Base-by-base conservation (phyloP, 2,888 invertebrate species). In the Cremastobaeus sp. region DNA sequence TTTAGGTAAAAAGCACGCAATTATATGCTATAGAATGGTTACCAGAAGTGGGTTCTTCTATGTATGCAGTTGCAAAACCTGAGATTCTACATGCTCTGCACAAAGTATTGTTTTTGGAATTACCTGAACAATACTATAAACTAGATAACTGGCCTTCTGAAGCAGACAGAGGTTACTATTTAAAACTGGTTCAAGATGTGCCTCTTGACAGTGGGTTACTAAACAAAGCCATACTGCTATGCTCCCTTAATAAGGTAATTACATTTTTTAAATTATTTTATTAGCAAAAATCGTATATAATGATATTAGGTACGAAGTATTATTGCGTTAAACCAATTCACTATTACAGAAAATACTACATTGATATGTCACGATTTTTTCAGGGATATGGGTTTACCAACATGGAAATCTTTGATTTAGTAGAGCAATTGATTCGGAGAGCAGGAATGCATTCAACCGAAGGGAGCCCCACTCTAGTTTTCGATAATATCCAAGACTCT, bases 71-170 rank as follows among this genome's bases (percentile, higher is more conserved):
- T 2, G 90, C 91, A 20, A 89, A 92, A 0, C 90, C 90, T 25
- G 96, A 96, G 81, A 94, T 93, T 83, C 90, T 93, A 78, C 93
- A 93, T 80, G 93, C 93, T 0, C 88, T 96, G 52, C 93, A 95
- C 78, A 96, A 96, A 89, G 90, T 94, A 81, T 90, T 95, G 84
- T 90, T 96, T 76, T 89, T 95, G 74, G 95, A 95, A 85, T 90
- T 91, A 62, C 91, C 92, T 0, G 96, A 96, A 74, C 91, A 93
- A 66, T 96, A 96, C 88, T 93, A 93, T 82, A 95, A 95, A 86
- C 89, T 92, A 73, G 94, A 94, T 88, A 94, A 94, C 87, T 98
- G 97, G 96, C 97, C 97, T 0, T 93, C 95, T 0, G 98, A 99
- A 88, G 92, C 93, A 5, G 98, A 98, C 81, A 90, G 97, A 77